Base-by-base conservation (phyloP, 2,797 vertebrate species). In the Pipistrellus pipistrellus region DNA sequence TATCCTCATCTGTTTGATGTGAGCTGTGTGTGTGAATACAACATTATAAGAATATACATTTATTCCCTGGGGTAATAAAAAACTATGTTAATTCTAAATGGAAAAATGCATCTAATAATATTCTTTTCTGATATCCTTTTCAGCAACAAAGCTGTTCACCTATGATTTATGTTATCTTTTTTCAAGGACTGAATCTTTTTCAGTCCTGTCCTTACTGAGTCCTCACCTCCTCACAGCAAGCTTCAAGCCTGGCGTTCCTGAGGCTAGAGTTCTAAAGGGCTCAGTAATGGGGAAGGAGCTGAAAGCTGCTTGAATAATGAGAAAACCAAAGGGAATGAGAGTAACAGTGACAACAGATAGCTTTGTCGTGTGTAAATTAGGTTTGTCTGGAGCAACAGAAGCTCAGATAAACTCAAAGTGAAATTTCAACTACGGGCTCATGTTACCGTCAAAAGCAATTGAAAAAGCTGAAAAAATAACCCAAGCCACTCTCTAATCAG, bases 391-490 rank as follows among this genome's bases (percentile, higher is more conserved):
- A 97, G 97, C 98, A 98, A 97, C 84, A 90, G 97, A 97, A 96
- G 93, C 97, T 97, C 96, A 93, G 87, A 95, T 95, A 97, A 97
- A 97, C 94, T 95, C 95, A 95, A 95, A 97, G 92, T 97, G 97
- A 95, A 97, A 96, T 84, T 97, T 96, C 97, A 98, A 96, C 98
- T 97, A 51, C 90, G 87, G 94, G 97, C 81, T 98, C 96, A 64
- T 92, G 85, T 98, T 98, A 98, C 98, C 57, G 96, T 95, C 97
- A 96, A 97, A 97, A 98, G 94, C 78, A 93, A 97, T 94, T 94
- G 91, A 93, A 97, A 98, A 97, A 97, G 83, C 92, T 96, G 92
- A 76, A 95, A 95, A 97, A 97, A 96, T 95, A 97, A 97, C 95
- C 95, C 80, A 97, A 98, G 91, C 83, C 87, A 93, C 92, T 97